These are phyloP conservation scores for Ceratotherium simum DNA, from an alignment of 2,113 vertebrate genomes.

Conservation along the genomic window DNA sequence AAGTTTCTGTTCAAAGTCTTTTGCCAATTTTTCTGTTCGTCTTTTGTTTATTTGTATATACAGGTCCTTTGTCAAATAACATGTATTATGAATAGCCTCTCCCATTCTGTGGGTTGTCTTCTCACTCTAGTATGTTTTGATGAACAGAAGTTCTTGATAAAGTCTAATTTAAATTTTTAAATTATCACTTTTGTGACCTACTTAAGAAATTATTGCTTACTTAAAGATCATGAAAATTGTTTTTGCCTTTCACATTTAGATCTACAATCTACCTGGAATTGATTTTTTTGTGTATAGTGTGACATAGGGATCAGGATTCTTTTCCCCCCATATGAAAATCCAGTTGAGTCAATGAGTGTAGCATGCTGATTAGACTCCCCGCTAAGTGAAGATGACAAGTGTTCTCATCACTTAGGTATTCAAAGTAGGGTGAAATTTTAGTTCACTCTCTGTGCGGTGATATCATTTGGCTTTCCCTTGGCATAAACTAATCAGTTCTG, in stretches of 20 bases:
- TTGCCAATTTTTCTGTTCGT: neutral
- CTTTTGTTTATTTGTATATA: neutral
- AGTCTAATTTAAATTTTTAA: slow-evolving; percentile 2
- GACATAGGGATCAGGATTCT: neutral
- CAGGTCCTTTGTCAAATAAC: neutral
- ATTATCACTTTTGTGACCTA: neutral
- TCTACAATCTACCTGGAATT: neutral
- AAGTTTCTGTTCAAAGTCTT: slow-evolving; percentile 33
- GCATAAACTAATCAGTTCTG: neutral
- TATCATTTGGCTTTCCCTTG: neutral
- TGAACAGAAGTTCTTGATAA: slow-evolving; percentile 21
- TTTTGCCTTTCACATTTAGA: slow-evolving; percentile 14
- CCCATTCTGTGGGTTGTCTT: neutral
- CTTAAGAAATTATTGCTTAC: neutral
- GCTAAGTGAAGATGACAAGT: neutral
- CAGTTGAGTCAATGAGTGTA: neutral
- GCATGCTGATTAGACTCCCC: neutral
- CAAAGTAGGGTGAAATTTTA: neutral
- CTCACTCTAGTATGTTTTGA: neutral
- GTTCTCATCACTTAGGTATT: neutral
- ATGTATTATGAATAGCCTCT: neutral
- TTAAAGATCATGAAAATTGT: neutral
- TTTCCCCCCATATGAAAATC: neutral
- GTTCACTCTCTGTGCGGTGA: neutral
- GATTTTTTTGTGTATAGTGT: neutral